These are phyloP conservation scores for Agrochola circellaris DNA, from an alignment of 2,888 invertebrate species.

Conservation along the genomic window DNA sequence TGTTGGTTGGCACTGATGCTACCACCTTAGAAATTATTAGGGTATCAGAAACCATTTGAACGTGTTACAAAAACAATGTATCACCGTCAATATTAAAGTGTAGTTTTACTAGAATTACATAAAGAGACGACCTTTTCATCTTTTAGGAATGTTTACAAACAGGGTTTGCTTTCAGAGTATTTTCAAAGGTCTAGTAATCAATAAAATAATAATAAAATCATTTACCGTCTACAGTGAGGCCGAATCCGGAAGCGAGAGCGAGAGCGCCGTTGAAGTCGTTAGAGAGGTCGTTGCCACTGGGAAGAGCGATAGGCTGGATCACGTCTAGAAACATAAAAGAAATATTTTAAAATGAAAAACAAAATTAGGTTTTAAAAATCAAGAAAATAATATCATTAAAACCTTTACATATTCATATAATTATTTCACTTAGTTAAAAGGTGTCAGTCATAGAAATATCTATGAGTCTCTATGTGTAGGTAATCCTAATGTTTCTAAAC, in stretches of 20 bases:
- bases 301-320: slow-evolving; percentile 77
- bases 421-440: no score
- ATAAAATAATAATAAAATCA: neutral
- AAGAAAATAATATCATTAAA: neutral
- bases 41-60: neutral
- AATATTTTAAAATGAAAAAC: neutral
- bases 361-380: neutral
- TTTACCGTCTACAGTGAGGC: slow-evolving; percentile 75
- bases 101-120: neutral
- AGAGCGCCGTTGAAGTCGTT: slow-evolving; percentile 66
- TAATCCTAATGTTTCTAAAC: neutral
- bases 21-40: slow-evolving; percentile 64
- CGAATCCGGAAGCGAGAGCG: slow-evolving; percentile 78
- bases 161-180: neutral
- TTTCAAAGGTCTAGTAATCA: neutral
- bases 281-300: slow-evolving; percentile 64
- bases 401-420: neutral
- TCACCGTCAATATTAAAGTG: neutral
- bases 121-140: neutral
- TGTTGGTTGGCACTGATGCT: slow-evolving; percentile 68
- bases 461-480: neutral
- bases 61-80: neutral
- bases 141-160: neutral
- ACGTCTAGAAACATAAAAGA: slow-evolving; percentile 66
- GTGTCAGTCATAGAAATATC: neutral